Percentiles rank a stretch among this genome's conserved stretches.
These are phyloP conservation scores for Zygaena filipendulae DNA, from an alignment of 2,888 invertebrate species.

Conservation along the genomic window DNA sequence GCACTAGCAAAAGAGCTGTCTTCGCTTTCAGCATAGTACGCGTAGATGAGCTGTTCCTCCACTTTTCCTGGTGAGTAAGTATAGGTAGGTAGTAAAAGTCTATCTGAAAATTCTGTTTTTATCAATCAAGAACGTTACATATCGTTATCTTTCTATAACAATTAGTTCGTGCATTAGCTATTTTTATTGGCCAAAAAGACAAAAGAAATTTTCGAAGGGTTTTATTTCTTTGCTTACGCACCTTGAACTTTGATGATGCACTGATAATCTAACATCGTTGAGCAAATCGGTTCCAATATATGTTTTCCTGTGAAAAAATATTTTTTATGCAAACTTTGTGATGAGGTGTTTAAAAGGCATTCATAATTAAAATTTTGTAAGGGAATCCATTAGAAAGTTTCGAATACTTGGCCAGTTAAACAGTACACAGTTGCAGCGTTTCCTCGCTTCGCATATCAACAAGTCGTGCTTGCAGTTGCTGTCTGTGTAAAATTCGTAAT, in stretches of 20 bases:
- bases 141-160: too few relatives aligned
- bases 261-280: constrained; percentile 36
- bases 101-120: too few relatives aligned
- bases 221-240: constrained; percentile 16
- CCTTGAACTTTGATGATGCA: constrained; percentile 43
- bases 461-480: constrained; percentile 65
- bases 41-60: constrained; percentile 42
- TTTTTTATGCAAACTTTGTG: background rate
- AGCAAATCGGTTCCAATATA: constrained; percentile 40
- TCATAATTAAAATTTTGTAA: too few relatives aligned
- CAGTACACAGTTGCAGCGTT: constrained; percentile 51
- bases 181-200: too few relatives aligned
- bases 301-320: constrained; percentile 31
- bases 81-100: too few relatives aligned
- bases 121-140: too few relatives aligned
- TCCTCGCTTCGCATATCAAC: constrained; percentile 48
- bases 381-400: too few relatives aligned
- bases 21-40: constrained; percentile 48
- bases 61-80: constrained; percentile 38
- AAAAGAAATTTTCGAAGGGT: background rate
- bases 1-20: constrained; percentile 28
- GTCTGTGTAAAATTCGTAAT: constrained; percentile 60
- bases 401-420: constrained; percentile 59
- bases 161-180: too few relatives aligned
- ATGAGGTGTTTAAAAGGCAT: background rate